Conservation (phyloP, 2,113 vertebrate genomes). For the Mellivora capensis region DNA sequence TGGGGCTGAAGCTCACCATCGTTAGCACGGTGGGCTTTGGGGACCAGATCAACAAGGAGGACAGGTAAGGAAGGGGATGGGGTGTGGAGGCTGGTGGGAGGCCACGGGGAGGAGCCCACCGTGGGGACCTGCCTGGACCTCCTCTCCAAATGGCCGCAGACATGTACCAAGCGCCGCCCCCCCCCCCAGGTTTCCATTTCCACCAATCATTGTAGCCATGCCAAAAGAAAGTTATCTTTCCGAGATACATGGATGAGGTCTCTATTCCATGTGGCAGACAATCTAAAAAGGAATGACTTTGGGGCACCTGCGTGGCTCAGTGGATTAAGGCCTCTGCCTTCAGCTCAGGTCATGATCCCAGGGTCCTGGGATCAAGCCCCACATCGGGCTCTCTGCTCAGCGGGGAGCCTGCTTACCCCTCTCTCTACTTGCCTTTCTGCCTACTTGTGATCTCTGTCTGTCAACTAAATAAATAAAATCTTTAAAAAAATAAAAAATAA, state of each 20-base stretch:
- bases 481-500: too few relatives aligned
- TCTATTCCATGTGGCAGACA: not conserved
- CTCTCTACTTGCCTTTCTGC: too few relatives aligned
- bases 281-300: not conserved
- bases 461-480: too few relatives aligned
- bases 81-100: not conserved
- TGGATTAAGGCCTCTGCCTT: too few relatives aligned
- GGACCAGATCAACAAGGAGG: slow-evolving; percentile 98
- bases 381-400: too few relatives aligned
- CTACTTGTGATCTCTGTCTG: too few relatives aligned
- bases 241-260: not conserved
- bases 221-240: not conserved
- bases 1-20: slow-evolving; percentile 94
- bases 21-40: slow-evolving; percentile 96
- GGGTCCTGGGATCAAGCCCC: too few relatives aligned
- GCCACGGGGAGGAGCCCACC: not conserved
- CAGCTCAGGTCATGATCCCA: too few relatives aligned
- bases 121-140: not conserved
- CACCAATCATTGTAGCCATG: not conserved
- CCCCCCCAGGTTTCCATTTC: not conserved
- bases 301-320: too few relatives aligned
- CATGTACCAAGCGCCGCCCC: not conserved
- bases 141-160: not conserved
- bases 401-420: too few relatives aligned
- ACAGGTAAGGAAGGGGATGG: slow-evolving; percentile 85